phyloP scores from a whole-genome alignment of 2,113 vertebrate genomes.

The Sceloporus tristichus region DNA sequence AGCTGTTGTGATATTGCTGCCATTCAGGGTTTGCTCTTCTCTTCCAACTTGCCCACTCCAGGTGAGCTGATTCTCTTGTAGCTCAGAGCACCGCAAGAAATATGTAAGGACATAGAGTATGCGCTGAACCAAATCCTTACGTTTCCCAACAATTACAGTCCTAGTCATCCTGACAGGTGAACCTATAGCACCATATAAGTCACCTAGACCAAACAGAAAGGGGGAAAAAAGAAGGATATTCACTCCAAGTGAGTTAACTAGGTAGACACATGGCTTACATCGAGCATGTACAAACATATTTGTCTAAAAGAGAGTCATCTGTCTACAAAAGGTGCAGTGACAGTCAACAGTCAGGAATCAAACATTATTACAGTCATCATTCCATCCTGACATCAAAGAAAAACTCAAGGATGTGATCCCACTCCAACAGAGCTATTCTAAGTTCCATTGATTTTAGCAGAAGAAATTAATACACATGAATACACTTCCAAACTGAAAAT shows the following conservation, averaged over 20 bases:
- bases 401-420: neutral
- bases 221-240: constrained; percentile 9
- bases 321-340: neutral
- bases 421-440: neutral
- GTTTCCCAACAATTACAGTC: constrained; percentile 86
- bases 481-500: neutral
- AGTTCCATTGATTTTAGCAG: neutral
- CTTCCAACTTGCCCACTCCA: constrained; percentile 68
- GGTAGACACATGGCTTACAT: neutral
- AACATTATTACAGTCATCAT: neutral
- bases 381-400: neutral
- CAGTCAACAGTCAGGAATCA: neutral
- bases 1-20: constrained; percentile 78
- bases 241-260: neutral
- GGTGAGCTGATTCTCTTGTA: constrained; percentile 84
- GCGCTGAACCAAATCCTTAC: constrained; percentile 86
- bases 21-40: constrained; percentile 73
- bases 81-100: constrained; percentile 90
- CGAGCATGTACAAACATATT: neutral
- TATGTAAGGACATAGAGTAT: constrained; percentile 84
- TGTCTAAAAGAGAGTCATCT: neutral
- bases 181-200: constrained; percentile 89
- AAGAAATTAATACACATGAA: neutral
- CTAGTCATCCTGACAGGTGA: constrained; percentile 87
- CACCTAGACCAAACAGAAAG: constrained; percentile 72